Conservation (phyloP, 2,888 invertebrate species). For the Autographa pulchrina region DNA sequence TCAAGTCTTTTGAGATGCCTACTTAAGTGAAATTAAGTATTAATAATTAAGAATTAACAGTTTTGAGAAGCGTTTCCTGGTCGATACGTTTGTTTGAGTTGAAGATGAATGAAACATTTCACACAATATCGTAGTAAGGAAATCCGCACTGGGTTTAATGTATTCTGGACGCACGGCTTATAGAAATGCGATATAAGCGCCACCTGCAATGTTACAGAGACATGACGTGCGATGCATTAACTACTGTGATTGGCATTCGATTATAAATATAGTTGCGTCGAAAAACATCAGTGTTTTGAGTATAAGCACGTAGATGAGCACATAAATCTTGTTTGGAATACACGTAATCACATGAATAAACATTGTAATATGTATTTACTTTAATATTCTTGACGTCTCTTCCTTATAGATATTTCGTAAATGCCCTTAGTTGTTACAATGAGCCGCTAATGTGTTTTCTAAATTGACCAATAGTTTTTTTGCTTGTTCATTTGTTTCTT, state of each 20-base stretch:
- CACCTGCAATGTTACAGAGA: slow-evolving; percentile 40
- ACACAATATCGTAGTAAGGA: slow-evolving; percentile 41
- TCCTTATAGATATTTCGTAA: neutral
- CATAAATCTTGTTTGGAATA: slow-evolving; percentile 1
- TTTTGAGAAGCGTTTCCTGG: neutral
- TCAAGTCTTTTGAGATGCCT: neutral
- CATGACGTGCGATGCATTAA: slow-evolving; percentile 48
- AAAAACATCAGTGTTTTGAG: slow-evolving; percentile 22
- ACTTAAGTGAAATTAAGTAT: neutral
- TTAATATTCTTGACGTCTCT: neutral
- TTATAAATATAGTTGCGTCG: slow-evolving; percentile 41
- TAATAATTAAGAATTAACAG: neutral
- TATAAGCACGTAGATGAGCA: slow-evolving; percentile 36
- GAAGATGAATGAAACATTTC: slow-evolving; percentile 20
- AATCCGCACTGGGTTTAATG: slow-evolving; percentile 43
- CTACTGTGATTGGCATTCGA: slow-evolving; percentile 47
- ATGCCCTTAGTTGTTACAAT: neutral
- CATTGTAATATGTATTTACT: neutral
- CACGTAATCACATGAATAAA: neutral
- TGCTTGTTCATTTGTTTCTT: neutral
- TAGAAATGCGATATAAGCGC: slow-evolving; percentile 49
- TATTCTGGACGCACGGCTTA: slow-evolving; percentile 32
- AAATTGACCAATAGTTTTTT: neutral
- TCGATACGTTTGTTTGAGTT: neutral
- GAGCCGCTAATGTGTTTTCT: neutral